Conservation (phyloP, 2,888 invertebrate genomes). For the Conus canariensis region DNA sequence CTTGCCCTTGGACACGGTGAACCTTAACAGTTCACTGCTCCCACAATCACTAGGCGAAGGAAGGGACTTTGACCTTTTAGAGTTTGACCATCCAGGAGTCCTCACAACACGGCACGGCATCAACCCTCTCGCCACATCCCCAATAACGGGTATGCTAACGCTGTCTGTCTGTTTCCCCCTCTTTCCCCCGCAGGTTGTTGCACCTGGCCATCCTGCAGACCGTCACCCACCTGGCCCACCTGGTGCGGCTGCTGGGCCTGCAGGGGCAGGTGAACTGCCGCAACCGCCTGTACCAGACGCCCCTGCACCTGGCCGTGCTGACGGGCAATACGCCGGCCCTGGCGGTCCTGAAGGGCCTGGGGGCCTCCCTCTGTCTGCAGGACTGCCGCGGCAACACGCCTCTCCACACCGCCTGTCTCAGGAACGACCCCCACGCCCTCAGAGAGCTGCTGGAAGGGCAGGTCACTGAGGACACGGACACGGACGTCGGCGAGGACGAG, state of each 20-base stretch:
- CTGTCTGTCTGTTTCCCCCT: background rate
- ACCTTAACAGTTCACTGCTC: too few species aligned
- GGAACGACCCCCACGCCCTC: conserved; percentile 37
- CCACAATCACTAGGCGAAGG: too few species aligned
- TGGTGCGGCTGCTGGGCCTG: conserved; percentile 31
- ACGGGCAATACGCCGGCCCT: conserved; percentile 37
- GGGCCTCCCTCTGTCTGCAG: conserved; percentile 43
- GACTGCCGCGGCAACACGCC: conserved; percentile 51
- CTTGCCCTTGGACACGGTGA: too few species aligned
- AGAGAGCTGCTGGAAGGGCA: conserved; percentile 25
- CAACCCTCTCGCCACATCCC: background rate
- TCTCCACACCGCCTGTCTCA: conserved; percentile 47
- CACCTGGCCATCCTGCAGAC: conserved; percentile 41
- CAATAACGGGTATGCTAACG: background rate
- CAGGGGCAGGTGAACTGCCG: conserved; percentile 39
- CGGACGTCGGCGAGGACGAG: background rate
- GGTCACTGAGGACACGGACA: background rate
- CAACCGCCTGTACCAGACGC: conserved; percentile 50
- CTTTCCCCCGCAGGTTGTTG: background rate
- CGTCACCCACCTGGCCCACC: conserved; percentile 20
- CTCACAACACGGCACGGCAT: too few species aligned
- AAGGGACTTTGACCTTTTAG: too few species aligned
- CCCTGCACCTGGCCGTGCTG: conserved; percentile 50
- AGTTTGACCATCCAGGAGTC: too few species aligned
- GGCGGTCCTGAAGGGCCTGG: conserved; percentile 38